Evolutionary conservation across 2,113 vertebrate genomes (phyloP).

Genomic region (Rafetus swinhoei): DNA sequence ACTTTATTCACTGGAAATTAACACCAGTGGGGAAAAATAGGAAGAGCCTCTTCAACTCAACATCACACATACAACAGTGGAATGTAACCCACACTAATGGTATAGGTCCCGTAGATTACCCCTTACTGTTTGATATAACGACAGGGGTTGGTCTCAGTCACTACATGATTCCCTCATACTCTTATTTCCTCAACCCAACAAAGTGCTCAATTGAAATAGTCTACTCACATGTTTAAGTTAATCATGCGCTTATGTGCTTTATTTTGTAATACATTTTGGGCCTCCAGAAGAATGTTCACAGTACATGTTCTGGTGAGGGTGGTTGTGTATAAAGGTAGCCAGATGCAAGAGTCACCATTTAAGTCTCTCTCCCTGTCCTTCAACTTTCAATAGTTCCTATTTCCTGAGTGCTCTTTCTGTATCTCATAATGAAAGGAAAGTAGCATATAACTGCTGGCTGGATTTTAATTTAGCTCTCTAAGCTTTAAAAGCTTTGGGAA

Average conservation of each 20-base stretch:
- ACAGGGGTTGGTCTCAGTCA: rapidly evolving
- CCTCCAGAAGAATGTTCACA: not conserved
- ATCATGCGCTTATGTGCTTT: not conserved
- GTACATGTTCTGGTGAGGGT: not conserved
- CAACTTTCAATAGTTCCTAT: not conserved
- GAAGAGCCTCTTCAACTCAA: not conserved
- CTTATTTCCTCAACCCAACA: not conserved
- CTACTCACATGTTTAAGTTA: not conserved
- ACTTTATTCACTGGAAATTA: not conserved
- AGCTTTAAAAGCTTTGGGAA: slow-evolving; percentile 41
- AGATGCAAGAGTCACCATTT: not conserved
- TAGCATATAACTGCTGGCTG: slow-evolving; percentile 37
- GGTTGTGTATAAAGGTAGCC: not conserved
- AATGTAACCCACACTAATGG: not conserved
- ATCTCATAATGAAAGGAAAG: slow-evolving; percentile 30
- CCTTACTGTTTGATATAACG: not conserved
- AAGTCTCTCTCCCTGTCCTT: not conserved
- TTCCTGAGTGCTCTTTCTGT: slow-evolving; percentile 6
- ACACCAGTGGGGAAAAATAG: not conserved
- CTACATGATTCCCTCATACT: not conserved
- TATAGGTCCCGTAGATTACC: not conserved
- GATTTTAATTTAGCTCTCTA: not conserved
- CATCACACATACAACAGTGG: not conserved
- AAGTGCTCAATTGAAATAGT: rapidly evolving
- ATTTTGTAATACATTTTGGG: too few relatives aligned